phyloP scores from a whole-genome alignment of 2,797 vertebrate genomes.

The Petrocephalus schoutedeni region DNA sequence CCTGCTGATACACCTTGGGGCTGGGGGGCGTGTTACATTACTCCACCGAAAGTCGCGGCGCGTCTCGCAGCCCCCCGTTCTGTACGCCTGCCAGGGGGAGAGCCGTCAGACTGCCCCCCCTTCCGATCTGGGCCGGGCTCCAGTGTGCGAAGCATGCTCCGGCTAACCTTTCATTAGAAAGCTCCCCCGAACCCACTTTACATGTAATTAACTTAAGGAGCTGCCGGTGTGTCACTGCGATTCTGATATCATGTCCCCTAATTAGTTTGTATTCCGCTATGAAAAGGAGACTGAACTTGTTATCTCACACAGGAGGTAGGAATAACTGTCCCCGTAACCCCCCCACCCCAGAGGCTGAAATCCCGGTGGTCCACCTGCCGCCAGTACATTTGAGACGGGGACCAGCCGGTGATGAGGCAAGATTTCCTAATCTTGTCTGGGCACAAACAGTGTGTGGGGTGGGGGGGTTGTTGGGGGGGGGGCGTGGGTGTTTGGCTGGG shows the following conservation, averaged over 20 bases:
- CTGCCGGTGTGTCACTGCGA: slow-evolving; percentile 38
- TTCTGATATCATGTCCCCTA: slow-evolving; percentile 49
- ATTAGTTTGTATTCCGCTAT: slow-evolving; percentile 51
- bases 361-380: neutral
- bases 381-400: slow-evolving; percentile 53
- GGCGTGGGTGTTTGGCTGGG: slow-evolving; percentile 53
- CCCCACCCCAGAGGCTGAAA: neutral
- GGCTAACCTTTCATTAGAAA: slow-evolving; percentile 45
- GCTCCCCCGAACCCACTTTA: slow-evolving; percentile 35
- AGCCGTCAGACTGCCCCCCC: neutral
- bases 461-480: slow-evolving; percentile 31
- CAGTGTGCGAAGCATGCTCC: neutral
- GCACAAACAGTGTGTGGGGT: slow-evolving; percentile 45
- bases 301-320: neutral
- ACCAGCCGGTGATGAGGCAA: slow-evolving; percentile 63
- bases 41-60: neutral
- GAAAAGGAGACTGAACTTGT: slow-evolving; percentile 40
- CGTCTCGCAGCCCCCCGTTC: neutral
- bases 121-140: neutral
- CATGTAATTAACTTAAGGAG: slow-evolving; percentile 47
- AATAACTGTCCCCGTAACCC: neutral
- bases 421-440: slow-evolving; percentile 59
- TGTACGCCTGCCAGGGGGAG: neutral
- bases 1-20: neutral
- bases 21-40: neutral